A percentile compares a stretch with the other conserved stretches of the same genome.
Evolutionary conservation across 2,888 invertebrate genomes (phyloP).

Genomic region (Drosophila pseudotakahashii): DNA sequence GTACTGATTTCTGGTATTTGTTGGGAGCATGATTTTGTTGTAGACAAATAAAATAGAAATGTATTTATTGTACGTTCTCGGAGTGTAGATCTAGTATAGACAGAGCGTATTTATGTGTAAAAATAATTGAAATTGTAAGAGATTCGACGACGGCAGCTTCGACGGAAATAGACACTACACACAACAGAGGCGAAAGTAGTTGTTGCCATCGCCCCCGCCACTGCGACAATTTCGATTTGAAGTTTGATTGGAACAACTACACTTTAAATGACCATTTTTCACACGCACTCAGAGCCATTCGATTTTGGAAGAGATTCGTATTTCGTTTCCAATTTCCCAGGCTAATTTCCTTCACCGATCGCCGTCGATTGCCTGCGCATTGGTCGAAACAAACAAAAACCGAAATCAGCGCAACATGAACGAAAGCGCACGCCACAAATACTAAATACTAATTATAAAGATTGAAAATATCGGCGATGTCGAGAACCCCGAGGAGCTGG

Average conservation of each 20-base stretch:
- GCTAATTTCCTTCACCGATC: constrained; percentile 24
- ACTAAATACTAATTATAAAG: constrained; percentile 81
- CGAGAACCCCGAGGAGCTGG: constrained; percentile 51
- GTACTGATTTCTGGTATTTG: constrained; percentile 55
- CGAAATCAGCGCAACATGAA: constrained; percentile 79
- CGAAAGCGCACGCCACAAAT: constrained; percentile 81
- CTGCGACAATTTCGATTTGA: constrained; percentile 17
- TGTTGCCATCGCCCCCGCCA: constrained; percentile 41
- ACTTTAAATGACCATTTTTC: constrained; percentile 14
- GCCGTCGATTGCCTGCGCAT: constrained; percentile 33
- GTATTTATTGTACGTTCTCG: constrained; percentile 50
- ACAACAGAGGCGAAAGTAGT: constrained; percentile 47
- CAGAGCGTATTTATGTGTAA: constrained; percentile 69
- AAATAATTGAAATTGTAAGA: constrained; percentile 79
- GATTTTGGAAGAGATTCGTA: not conserved
- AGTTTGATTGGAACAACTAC: not conserved
- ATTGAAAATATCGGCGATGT: constrained; percentile 75
- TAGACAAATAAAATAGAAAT: constrained; percentile 43
- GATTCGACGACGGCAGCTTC: constrained; percentile 72
- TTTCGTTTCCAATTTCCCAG: constrained; percentile 17
- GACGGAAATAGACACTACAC: constrained; percentile 75
- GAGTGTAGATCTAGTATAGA: constrained; percentile 46
- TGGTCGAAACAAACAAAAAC: constrained; percentile 55
- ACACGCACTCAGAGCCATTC: constrained; percentile 73
- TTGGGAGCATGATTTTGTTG: constrained; percentile 39